These are phyloP conservation scores for Andrena praecox DNA, from an alignment of 2,888 invertebrate species.

Conservation along the genomic window DNA sequence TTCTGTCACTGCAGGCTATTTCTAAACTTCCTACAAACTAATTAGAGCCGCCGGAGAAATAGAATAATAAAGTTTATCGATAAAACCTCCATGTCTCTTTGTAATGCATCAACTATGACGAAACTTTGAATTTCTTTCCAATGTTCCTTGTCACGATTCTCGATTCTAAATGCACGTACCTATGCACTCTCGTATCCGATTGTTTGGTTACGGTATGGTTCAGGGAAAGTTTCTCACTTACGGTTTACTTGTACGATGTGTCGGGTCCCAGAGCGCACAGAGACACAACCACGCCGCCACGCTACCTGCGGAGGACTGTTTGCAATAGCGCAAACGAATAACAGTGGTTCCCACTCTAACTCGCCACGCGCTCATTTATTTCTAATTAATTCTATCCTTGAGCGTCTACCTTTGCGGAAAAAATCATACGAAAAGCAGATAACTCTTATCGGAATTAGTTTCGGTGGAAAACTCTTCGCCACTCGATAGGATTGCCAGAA, in stretches of 20 bases:
- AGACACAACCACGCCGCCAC: neutral
- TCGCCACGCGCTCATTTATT: constrained; percentile 13
- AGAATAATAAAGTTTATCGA: no score
- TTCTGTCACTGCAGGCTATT: neutral
- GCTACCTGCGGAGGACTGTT: constrained; percentile 11
- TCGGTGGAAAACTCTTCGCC: neutral
- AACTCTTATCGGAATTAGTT: no score
- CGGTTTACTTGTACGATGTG: neutral
- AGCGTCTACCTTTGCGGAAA: neutral
- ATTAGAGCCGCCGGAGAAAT: neutral
- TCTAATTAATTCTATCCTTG: constrained; percentile 40
- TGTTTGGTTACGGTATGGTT: no score
- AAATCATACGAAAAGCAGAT: neutral
- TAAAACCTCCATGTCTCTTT: no score
- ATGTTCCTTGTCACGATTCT: no score
- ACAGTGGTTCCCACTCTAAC: neutral
- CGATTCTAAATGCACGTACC: no score
- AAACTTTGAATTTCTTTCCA: no score
- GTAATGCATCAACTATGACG: no score
- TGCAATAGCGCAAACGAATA: neutral
- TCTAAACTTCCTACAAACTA: neutral
- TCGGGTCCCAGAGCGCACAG: neutral
- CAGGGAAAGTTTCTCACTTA: constrained; percentile 10
- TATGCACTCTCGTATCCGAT: no score
- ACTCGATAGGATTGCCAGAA: neutral